phyloP scores from a whole-genome alignment of 2,797 vertebrate species.

The Syncerus caffer region DNA sequence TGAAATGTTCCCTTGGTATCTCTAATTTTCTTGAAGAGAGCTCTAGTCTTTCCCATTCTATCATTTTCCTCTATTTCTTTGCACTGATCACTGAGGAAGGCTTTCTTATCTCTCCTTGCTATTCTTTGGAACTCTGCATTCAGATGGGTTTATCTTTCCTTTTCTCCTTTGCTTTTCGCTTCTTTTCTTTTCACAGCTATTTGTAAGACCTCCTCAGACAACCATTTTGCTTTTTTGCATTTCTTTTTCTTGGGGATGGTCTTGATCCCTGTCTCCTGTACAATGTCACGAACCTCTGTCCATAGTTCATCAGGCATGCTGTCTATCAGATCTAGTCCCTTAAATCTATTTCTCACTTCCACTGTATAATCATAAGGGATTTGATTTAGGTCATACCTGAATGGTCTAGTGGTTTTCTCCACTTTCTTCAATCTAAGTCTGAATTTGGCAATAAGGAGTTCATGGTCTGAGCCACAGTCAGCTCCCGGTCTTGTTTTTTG shows the following conservation, averaged over 20 bases:
- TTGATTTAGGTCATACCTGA: not conserved
- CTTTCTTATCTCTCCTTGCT: not conserved
- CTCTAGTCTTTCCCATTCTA: not conserved
- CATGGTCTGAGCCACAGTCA: not conserved
- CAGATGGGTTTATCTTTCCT: not conserved
- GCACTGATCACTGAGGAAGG: not conserved
- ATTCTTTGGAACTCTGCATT: not conserved
- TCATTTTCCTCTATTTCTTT: not conserved
- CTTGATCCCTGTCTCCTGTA: not conserved
- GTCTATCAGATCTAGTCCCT: not conserved
- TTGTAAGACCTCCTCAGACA: not conserved
- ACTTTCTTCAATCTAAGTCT: not conserved
- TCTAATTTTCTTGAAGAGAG: not conserved
- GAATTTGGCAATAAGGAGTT: not conserved
- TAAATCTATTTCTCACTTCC: not conserved
- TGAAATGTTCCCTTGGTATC: not conserved
- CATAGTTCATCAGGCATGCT: not conserved
- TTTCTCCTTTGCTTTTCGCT: not conserved
- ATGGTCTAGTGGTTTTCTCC: not conserved
- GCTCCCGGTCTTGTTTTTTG: not conserved
- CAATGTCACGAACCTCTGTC: not conserved
- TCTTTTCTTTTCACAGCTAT: not conserved
- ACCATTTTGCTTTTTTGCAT: not conserved
- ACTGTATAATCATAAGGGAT: not conserved
- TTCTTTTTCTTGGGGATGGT: not conserved